Conservation (phyloP, 2,797 vertebrate species). For the Perdix hodgsoniae region DNA sequence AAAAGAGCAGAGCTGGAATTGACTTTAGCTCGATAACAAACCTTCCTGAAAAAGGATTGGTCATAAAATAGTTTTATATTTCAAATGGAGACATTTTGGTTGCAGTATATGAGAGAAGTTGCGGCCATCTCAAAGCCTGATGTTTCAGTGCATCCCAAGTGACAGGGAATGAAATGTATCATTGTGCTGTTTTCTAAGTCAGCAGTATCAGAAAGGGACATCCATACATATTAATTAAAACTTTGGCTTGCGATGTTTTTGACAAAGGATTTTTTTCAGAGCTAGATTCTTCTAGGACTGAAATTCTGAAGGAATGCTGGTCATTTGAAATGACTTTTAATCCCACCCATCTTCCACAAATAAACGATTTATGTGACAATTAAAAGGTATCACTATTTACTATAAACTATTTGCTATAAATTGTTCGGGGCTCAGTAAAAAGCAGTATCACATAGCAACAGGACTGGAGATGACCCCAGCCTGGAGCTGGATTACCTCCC, state of each 20-base stretch:
- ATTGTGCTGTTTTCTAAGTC: background rate
- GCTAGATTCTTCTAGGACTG: background rate
- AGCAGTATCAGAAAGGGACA: background rate
- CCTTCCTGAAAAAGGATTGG: constrained; percentile 1
- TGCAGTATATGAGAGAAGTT: constrained; percentile 42
- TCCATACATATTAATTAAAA: constrained; percentile 3
- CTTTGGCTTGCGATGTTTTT: background rate
- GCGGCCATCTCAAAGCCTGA: constrained; percentile 29
- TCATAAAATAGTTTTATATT: constrained; percentile 53
- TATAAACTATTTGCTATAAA: background rate
- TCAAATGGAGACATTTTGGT: constrained; percentile 60
- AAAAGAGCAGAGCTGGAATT: background rate
- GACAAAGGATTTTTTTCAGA: background rate
- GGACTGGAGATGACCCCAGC: background rate
- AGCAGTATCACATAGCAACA: background rate
- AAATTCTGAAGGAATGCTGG: background rate
- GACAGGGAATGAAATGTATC: background rate
- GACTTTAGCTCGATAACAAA: constrained; percentile 42
- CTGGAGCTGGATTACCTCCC: background rate
- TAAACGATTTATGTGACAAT: background rate
- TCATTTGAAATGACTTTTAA: background rate
- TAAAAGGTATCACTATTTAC: background rate
- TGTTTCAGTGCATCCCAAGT: constrained; percentile 25
- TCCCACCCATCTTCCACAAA: background rate
- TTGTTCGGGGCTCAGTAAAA: background rate